phyloP scores from a whole-genome alignment of 2,113 vertebrate species.

The Caloenas nicobarica region DNA sequence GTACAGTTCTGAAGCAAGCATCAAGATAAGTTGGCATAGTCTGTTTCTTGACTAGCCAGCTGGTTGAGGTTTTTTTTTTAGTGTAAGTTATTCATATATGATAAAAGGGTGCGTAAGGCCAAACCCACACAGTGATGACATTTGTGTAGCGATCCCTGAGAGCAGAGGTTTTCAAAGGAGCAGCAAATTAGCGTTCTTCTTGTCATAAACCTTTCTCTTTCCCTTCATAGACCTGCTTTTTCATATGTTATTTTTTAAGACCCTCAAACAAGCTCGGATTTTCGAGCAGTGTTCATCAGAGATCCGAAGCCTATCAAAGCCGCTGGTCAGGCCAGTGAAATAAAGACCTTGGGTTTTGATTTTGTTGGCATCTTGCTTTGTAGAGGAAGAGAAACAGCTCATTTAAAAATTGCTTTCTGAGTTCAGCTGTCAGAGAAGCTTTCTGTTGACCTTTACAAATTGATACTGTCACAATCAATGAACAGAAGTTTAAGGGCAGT shows the following conservation, averaged over 20 bases:
- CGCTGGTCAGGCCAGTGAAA: neutral
- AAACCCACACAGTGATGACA: neutral
- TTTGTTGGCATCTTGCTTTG: constrained; percentile 16
- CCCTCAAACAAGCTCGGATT: neutral
- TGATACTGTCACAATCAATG: constrained; percentile 38
- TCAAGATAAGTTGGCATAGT: neutral
- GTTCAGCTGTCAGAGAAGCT: constrained; percentile 23
- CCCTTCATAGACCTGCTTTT: neutral
- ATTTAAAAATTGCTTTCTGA: constrained; percentile 33
- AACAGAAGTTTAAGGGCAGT: constrained; percentile 13
- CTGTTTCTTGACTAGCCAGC: neutral
- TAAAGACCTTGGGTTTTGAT: neutral
- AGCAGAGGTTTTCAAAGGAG: neutral
- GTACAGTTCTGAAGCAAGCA: neutral
- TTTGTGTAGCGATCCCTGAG: neutral
- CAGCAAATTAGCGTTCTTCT: neutral
- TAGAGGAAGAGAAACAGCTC: neutral
- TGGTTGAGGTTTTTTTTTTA: neutral
- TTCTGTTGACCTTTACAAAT: constrained; percentile 53
- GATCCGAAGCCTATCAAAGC: neutral
- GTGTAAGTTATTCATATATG: neutral
- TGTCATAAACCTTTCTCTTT: neutral
- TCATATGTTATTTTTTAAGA: neutral
- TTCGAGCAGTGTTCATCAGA: neutral
- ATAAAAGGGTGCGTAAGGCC: neutral